A percentile compares a stretch with the other conserved stretches of the same genome.
These are phyloP conservation scores for Leguminivora glycinivorella DNA, from an alignment of 1,140 invertebrate genomes.

Conservation along the genomic window DNA sequence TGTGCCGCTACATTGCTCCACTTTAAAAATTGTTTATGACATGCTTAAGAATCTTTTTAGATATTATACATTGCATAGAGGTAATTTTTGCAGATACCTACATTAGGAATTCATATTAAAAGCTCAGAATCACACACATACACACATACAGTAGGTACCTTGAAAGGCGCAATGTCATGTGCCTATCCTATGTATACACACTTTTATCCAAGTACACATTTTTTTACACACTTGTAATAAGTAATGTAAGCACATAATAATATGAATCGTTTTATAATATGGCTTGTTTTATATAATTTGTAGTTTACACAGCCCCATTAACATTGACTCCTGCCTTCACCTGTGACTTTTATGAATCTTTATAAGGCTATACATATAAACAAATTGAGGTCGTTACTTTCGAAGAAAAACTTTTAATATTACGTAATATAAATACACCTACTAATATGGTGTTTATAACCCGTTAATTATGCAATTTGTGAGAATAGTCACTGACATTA, in stretches of 20 bases:
- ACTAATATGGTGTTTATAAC: slow-evolving; percentile 11
- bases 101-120: neutral
- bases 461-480: neutral
- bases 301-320: neutral
- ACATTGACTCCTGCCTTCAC: neutral
- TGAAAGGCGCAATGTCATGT: too few relatives aligned
- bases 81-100: neutral
- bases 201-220: too few relatives aligned
- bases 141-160: too few relatives aligned
- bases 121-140: too few relatives aligned
- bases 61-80: neutral
- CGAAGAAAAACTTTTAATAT: neutral
- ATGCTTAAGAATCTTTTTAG: neutral
- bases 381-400: slow-evolving; percentile 25
- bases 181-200: too few relatives aligned
- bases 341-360: neutral
- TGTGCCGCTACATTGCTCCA: slow-evolving; percentile 10
- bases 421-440: neutral
- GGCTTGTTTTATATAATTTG: neutral
- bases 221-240: too few relatives aligned
- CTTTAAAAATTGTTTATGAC: slow-evolving; percentile 17
- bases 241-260: too few relatives aligned
- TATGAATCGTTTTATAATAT: too few relatives aligned
- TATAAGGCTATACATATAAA: slow-evolving; percentile 19
- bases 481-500: neutral